Evolutionary conservation across 2,888 invertebrate genomes (phyloP).

Genomic region (Tinea trinotella): DNA sequence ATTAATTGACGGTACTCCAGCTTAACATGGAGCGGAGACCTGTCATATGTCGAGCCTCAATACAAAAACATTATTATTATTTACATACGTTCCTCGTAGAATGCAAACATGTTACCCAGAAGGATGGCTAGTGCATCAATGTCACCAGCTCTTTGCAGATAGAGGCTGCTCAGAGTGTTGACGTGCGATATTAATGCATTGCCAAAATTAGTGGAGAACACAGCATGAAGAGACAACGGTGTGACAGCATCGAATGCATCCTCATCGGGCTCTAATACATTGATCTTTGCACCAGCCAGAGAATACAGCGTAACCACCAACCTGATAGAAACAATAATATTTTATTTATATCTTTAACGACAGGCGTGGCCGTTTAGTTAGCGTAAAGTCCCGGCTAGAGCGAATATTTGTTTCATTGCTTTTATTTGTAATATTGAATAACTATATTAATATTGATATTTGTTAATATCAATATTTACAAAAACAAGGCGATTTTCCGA

Average conservation of each 20-base stretch:
- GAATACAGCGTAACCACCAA: constrained; percentile 77
- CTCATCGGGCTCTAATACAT: constrained; percentile 65
- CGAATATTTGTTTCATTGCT: no score
- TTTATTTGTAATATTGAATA: no score
- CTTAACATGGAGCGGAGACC: no score
- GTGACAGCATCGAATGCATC: constrained; percentile 64
- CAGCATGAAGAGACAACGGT: constrained; percentile 75
- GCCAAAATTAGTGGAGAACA: constrained; percentile 72
- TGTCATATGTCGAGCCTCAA: no score
- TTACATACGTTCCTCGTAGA: constrained; percentile 56
- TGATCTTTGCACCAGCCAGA: constrained; percentile 55
- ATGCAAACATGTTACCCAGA: constrained; percentile 72
- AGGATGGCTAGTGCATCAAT: constrained; percentile 60
- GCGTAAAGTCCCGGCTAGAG: no score
- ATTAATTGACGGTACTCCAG: no score
- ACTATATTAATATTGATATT: no score
- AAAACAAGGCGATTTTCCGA: no score
- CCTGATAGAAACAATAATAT: constrained; percentile 64
- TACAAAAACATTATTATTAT: neutral
- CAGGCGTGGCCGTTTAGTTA: no score
- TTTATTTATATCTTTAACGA: no score
- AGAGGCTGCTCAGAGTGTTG: constrained; percentile 73
- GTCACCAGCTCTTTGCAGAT: constrained; percentile 72
- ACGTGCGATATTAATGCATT: constrained; percentile 73
- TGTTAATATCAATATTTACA: no score